Evolutionary conservation across 2,888 invertebrate species (phyloP).

Genomic region (Thymelicus acteon): DNA sequence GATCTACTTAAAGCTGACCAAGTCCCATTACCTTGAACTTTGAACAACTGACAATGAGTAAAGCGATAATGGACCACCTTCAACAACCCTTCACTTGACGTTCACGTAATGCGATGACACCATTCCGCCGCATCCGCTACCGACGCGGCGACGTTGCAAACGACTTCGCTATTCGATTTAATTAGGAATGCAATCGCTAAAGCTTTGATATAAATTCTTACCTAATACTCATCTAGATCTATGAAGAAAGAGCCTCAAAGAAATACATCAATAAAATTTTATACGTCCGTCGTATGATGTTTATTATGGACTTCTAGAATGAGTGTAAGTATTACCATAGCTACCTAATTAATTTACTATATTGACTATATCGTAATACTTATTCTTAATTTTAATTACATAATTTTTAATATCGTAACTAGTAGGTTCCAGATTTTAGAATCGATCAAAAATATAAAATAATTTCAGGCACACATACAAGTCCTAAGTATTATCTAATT

Average conservation of each 20-base stretch:
- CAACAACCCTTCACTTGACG: conserved; percentile 70
- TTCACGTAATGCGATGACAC: conserved; percentile 61
- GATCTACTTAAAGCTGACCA: neutral
- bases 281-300: no score
- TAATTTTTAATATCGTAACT: no score
- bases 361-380: no score
- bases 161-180: conserved; percentile 29
- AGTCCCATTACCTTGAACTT: conserved; percentile 63
- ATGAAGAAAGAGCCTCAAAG: neutral
- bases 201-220: conserved; percentile 11
- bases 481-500: no score
- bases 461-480: no score
- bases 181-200: conserved; percentile 24
- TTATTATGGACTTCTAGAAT: no score
- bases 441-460: no score
- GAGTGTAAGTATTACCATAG: no score
- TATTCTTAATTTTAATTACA: no score
- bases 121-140: conserved; percentile 48
- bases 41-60: conserved; percentile 64
- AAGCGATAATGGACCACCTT: conserved; percentile 65
- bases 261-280: neutral
- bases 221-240: neutral
- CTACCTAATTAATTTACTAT: no score
- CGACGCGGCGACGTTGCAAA: conserved; percentile 41
- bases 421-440: no score